A percentile compares a stretch with the other conserved stretches of the same genome.
phyloP scores from a whole-genome alignment of 2,797 vertebrate genomes.

The Cryptoprocta ferox region DNA sequence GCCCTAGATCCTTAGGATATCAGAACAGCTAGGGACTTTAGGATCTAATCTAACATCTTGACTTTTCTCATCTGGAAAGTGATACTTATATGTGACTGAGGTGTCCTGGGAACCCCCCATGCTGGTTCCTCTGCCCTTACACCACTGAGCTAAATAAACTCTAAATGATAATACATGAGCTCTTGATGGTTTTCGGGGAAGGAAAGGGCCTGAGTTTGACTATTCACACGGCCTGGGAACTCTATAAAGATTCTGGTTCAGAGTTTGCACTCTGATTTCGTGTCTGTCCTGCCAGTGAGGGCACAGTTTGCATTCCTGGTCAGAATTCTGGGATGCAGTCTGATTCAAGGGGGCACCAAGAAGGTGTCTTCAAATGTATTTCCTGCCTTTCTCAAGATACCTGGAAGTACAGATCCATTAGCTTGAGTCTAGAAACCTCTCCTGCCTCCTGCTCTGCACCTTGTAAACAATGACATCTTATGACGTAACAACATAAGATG shows the following conservation, averaged over 20 bases:
- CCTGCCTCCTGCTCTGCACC: neutral
- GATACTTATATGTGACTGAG: neutral
- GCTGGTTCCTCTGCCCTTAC: neutral
- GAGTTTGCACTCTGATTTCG: neutral
- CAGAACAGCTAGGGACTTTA: neutral
- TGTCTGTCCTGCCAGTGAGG: neutral
- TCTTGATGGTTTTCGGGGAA: neutral
- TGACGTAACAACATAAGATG: neutral
- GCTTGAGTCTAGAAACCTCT: neutral
- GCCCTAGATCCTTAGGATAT: neutral
- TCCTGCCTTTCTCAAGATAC: neutral
- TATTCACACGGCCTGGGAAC: neutral
- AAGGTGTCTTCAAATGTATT: neutral
- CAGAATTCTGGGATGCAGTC: neutral
- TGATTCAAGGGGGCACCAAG: neutral
- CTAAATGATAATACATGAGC: neutral
- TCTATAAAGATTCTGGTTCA: neutral
- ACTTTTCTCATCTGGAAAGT: neutral
- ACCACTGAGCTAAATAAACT: conserved; percentile 67
- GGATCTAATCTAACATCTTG: neutral
- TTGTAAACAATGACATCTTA: neutral
- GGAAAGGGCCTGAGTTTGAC: neutral
- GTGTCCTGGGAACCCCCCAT: neutral
- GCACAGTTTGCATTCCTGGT: neutral
- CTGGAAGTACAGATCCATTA: neutral